Conservation (phyloP, 2,797 vertebrate genomes). For the Pachyuromys duprasi region DNA sequence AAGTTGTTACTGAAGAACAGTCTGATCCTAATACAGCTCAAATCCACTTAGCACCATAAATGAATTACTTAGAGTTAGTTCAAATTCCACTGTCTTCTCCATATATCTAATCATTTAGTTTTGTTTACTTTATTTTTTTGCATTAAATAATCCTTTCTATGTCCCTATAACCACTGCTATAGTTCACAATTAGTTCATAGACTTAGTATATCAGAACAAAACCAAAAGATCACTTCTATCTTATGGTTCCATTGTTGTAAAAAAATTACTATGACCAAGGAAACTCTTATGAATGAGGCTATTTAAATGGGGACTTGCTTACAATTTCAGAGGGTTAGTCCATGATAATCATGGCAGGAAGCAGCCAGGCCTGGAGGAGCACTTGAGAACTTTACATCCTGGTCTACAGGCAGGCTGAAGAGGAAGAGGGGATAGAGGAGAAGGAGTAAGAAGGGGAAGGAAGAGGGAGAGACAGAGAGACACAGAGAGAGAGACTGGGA, state of each 20-base stretch:
- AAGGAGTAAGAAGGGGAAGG: accelerated
- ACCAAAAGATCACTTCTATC: neutral
- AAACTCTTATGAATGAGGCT: neutral
- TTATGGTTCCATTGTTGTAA: neutral
- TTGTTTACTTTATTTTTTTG: slow-evolving; percentile 10
- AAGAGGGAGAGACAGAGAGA: accelerated
- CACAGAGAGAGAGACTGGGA: too few relatives aligned
- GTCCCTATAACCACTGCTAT: neutral
- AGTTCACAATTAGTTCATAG: neutral
- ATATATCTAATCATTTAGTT: neutral
- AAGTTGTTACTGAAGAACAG: neutral
- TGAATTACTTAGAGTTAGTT: neutral
- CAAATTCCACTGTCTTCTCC: neutral
- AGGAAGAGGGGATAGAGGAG: neutral
- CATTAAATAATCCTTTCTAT: neutral
- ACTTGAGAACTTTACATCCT: too few relatives aligned
- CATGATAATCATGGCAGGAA: neutral
- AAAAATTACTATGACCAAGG: neutral
- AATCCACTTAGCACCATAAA: neutral
- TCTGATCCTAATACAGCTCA: neutral
- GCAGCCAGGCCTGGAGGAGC: neutral
- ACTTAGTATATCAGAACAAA: neutral
- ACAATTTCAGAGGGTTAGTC: neutral
- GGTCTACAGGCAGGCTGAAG: neutral
- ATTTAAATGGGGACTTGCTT: neutral